Evolutionary conservation across 2,888 invertebrate species (phyloP), one percentile per base, ranked within the genome.

Genomic region (Drosophila meridionalis): DNA sequence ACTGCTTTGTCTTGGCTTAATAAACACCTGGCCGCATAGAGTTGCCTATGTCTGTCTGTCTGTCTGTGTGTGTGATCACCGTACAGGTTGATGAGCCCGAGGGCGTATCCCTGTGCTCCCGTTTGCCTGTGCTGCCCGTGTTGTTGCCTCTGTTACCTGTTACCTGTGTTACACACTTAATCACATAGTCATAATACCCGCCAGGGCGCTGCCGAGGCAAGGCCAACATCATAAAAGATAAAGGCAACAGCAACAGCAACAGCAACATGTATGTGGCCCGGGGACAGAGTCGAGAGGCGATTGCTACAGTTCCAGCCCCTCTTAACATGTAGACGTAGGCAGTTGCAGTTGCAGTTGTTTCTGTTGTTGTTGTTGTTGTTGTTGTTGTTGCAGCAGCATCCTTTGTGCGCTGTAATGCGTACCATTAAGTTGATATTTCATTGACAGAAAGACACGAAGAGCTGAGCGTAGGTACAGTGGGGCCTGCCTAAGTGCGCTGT

Each of bases 391-490:
- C 34, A 76, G 80, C 56, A 69, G 68, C 83, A 82, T 82, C 82
- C 80, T 77, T 72, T 74, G 59, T 48, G 63, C 69, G 83, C 68
- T 85, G 85, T 82, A 87, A 83, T 87, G 80, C 82, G 82, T 83
- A 82, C 82, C 86, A 86, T 82, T 80, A 86, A 84, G 81, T 87
- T 84, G 88, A 87, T 84, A 86, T 81, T 87, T 88, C 84, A 89
- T 89, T 89, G 88, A 87, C 88, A 86, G 89, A 87, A 88, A 88
- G 80, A 86, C 79, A 72, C 66, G 55, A 52, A 60, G 11, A n/a
- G 40, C 9, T 53, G 53, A 26, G 70, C 36, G 34, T 50, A 11
- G 32, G 36, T 60, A 82, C 78, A 80, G 76, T 77, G 74, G 60
- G 71, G 53, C 42, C 58, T 66, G 71, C 7, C 76, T 73, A 74